Percentiles rank a stretch among this genome's conserved stretches.
Evolutionary conservation across 2,888 invertebrate species (phyloP).

Genomic region (Cheiracanthium punctorium): DNA sequence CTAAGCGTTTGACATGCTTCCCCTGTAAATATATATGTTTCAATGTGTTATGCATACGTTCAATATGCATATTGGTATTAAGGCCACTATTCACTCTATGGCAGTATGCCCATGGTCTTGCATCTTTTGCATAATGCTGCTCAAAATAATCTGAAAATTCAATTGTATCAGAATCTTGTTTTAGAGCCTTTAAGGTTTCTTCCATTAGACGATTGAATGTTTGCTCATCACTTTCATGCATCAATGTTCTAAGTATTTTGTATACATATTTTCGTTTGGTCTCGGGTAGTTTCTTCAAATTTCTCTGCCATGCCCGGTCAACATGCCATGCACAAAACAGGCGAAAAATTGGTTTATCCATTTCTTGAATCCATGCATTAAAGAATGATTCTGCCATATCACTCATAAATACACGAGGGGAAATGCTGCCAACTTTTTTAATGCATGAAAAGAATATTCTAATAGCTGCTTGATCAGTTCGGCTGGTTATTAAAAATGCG

Average conservation of each 20-base stretch:
- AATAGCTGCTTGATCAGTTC: not conserved
- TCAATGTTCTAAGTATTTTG: not conserved
- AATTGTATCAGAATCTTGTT: too few relatives aligned
- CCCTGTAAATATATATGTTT: not conserved
- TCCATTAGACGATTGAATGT: not conserved
- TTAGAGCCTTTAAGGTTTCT: too few relatives aligned
- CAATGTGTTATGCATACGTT: not conserved
- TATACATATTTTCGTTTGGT: not conserved
- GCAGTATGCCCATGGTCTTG: too few relatives aligned
- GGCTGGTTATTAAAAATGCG: slow-evolving; percentile 6
- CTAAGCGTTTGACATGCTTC: not conserved
- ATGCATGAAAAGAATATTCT: not conserved
- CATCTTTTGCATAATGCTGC: too few relatives aligned
- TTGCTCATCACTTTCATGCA: not conserved
- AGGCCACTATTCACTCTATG: not conserved
- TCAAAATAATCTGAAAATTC: not conserved
- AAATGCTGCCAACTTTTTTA: not conserved
- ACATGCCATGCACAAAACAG: not conserved
- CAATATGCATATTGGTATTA: too few relatives aligned
- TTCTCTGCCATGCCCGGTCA: not conserved
- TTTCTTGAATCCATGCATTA: not conserved
- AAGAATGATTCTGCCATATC: not conserved
- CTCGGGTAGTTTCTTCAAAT: not conserved
- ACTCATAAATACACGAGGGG: not conserved
- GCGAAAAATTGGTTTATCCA: not conserved